Base-by-base conservation (phyloP, 2,113 vertebrate species). In the Pseudorectes ferrugineus region DNA sequence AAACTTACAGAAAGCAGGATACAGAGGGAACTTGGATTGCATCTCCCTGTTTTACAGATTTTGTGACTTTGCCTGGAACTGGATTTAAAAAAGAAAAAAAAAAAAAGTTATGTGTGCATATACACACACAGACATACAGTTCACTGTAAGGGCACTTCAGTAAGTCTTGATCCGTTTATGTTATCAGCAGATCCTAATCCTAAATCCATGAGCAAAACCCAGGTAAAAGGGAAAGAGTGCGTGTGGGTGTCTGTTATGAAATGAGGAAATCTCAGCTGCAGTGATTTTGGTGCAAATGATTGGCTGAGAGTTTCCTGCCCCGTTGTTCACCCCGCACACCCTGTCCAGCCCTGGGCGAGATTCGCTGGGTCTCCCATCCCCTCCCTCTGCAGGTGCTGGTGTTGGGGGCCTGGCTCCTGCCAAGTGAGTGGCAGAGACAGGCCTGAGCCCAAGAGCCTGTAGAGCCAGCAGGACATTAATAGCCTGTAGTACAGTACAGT, bases 121-220 rank as follows among this genome's bases (percentile, higher is more conserved):
- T 49, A 48, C 10, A 42, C 45, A 46, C 43, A 61, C 48, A 93
- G 71, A 68, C 38, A 23, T 42, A 52, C 33, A 88, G 89, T 96
- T 96, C 89, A 90, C 28, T 71, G 31, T 94, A 36, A 96, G 96
- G 93, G 59, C 92, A 85, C 55, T 83, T 71, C 28, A 48, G 78
- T 93, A 92, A 90, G 21, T 85, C 89, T 59, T 90, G 72, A 96
- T 96, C 95, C 67, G 68, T 96, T 96, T 95, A 95, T 96, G 78
- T 85, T 94, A 92, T 92, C 95, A 96, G 89, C 82, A 90, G 67
- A 73, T 93, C 82, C 49, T 96, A 97, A 97, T 96, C 87, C 87
- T 88, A 93, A 96, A 71, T 83, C 91, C 59, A 6, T 43, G 43
- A 59, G 67, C 71, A 95, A 67, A 90, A 62, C 88, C 63, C 58